These are phyloP conservation scores for Macrochelys suwanniensis DNA, from an alignment of 2,797 vertebrate species.

Conservation along the genomic window DNA sequence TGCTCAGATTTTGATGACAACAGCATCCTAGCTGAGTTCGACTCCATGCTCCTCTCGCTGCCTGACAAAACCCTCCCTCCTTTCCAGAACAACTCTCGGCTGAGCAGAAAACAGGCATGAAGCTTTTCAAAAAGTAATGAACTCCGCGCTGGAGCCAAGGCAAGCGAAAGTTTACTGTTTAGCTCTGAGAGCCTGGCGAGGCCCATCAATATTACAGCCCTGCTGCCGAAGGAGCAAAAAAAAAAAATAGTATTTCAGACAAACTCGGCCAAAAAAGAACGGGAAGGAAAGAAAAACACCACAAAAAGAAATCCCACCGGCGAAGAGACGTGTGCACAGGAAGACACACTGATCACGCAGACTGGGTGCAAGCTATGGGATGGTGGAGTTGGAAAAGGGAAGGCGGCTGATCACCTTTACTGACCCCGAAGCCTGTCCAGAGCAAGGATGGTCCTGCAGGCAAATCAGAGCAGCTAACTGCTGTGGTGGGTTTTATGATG, in stretches of 20 bases:
- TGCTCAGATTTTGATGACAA: conserved; percentile 59
- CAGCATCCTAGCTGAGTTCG: conserved; percentile 55
- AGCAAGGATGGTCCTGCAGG: accelerated
- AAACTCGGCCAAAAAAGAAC: conserved; percentile 69
- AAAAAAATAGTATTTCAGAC: conserved; percentile 75
- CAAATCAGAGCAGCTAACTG: accelerated
- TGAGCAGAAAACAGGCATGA: conserved; percentile 80
- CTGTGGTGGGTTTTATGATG: accelerated
- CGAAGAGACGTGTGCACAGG: conserved; percentile 66
- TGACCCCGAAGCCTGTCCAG: not conserved
- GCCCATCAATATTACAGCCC: conserved; percentile 81
- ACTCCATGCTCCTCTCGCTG: conserved; percentile 53
- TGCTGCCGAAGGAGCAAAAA: conserved; percentile 68
- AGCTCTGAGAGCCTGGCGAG: conserved; percentile 69
- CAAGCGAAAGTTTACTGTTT: conserved; percentile 77
- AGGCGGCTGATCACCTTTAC: conserved; percentile 31
- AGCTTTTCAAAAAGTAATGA: conserved; percentile 85
- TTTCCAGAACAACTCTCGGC: conserved; percentile 80
- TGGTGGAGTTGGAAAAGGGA: conserved; percentile 20
- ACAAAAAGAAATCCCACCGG: conserved; percentile 62
- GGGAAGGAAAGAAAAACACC: conserved; percentile 75
- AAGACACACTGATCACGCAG: conserved; percentile 1
- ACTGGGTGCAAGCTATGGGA: not conserved
- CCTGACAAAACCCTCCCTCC: conserved; percentile 72
- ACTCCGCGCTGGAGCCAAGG: conserved; percentile 75